These are phyloP conservation scores for Gerris buenoi DNA, from an alignment of 1,140 invertebrate genomes.

Conservation along the genomic window DNA sequence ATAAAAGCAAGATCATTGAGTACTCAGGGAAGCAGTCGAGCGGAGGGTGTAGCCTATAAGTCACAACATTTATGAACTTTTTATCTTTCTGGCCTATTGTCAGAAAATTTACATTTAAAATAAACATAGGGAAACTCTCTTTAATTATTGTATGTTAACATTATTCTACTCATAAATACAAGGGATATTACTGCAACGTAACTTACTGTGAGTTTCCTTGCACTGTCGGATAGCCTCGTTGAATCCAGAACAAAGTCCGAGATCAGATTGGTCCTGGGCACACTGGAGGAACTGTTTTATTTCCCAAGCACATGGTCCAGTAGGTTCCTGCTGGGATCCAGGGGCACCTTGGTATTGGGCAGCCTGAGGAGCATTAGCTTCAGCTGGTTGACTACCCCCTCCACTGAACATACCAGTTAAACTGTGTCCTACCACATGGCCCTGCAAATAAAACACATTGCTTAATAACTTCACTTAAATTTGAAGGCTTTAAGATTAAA, in stretches of 20 bases:
- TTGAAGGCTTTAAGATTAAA: too few relatives aligned
- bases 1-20: too few relatives aligned
- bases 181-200: not conserved
- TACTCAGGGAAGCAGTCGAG: too few relatives aligned
- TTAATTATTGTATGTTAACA: too few relatives aligned
- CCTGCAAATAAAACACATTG: constrained; percentile 32
- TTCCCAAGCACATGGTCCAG: constrained; percentile 71
- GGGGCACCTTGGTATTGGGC: constrained; percentile 21
- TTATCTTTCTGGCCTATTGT: too few relatives aligned
- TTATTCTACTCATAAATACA: too few relatives aligned
- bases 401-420: constrained; percentile 71
- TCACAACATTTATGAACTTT: too few relatives aligned
- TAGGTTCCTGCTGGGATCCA: constrained; percentile 33
- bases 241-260: constrained; percentile 78
- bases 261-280: constrained; percentile 65
- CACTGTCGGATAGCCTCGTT: constrained; percentile 85
- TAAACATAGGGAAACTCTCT: too few relatives aligned
- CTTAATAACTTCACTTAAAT: too few relatives aligned
- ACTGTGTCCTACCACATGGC: constrained; percentile 70
- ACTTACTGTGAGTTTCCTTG: constrained; percentile 42
- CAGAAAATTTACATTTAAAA: too few relatives aligned
- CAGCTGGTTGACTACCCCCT: constrained; percentile 32
- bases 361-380: constrained; percentile 27
- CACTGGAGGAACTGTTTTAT: constrained; percentile 79
- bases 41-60: too few relatives aligned